Evolutionary conservation across 2,888 invertebrate genomes (phyloP), one percentile per base, ranked within the genome.

Genomic region (Drosophila silvestris): DNA sequence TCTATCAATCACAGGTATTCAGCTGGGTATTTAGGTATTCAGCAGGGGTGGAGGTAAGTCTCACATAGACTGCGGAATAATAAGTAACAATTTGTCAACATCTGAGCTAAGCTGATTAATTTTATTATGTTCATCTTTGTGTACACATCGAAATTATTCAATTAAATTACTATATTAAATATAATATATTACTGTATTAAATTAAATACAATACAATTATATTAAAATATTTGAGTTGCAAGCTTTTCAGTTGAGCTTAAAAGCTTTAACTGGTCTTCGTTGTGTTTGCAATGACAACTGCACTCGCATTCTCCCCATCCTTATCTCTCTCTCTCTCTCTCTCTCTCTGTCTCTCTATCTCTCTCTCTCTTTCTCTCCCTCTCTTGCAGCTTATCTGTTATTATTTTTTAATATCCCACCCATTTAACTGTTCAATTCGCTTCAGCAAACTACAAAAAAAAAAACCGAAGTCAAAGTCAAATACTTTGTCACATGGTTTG

Each of bases 401-500:
- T 58, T 70, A 53, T 53, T 52, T 70, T 67, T 78, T 57, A 78
- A 64, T 74, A 74, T 67, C 30, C 51, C 54, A 60, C 32, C 52
- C 58, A 63, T 77, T 59, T 88, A 74, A 83, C 85, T 80, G 72
- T 54, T 65, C 33, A 72, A 77, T 69, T 63, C 59, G 54, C 69
- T 53, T 9, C 57, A 54, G 73, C 53, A 59, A 75, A 83, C 64
- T 54, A 56, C 37, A 68, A 70, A 70, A 64, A 58, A 22, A 70
- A 66, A 58, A 22, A 22, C 37, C 57, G 32, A 81, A 82, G 75
- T 54, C 67, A 73, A 85, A 81, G 81, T 88, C 70, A 88, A 90
- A 80, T 82, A 90, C 83, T 75, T 72, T 85, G 90, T 85, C 85
- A 85, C 85, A 90, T 85, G 85, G 70, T 32, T 51, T 70, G 66